Base-by-base conservation (phyloP, 2,113 vertebrate genomes). In the Catharus minimus region DNA sequence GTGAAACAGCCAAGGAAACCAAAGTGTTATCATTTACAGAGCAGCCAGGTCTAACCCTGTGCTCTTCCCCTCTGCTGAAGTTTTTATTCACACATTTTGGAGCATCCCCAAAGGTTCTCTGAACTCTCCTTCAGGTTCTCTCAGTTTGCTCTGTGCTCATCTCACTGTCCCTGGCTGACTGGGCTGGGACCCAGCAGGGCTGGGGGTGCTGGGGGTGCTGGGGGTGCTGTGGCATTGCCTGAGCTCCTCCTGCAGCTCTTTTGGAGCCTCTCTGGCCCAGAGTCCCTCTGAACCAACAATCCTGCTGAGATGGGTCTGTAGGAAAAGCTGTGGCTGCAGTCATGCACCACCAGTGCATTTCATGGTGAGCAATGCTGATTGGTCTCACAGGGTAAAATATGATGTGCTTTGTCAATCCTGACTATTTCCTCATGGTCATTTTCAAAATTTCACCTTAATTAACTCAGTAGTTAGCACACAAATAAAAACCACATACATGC, bases 291-390 rank as follows among this genome's bases (percentile, higher is more conserved):
- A 61, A n/a, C n/a, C 13, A 21, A 14, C 61, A 15, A 0, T 52
- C 50, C 46, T 62, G 66, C 61, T 24, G 11, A 20, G 47, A 27
- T 8, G 24, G 24, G 9, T 2, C 0, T 1, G 3, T 0, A 36
- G 79, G 50, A 47, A 30, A 56, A 47, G 44, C 66, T 44, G 55
- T 15, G 69, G 72, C 72, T 72, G 53, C 67, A 41, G 39, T 61
- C 58, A 2, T 18, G 75, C 43, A 62, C 52, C 75, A 62, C 8
- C 71, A 28, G 62, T 32, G 47, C 67, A 19, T 41, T 86, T 41
- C 3, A 0, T 27, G 43, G 52, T 32, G 18, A 20, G 62, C 41
- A 32, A 7, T 21, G 13, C 55, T 80, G 60, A 47, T 53, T 47
- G 69, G 60, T 76, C 64, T 65, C 72, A 80, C 80, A 52, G 69